Conservation (phyloP, 2,113 vertebrate species). For the Cryptotis parvus region DNA sequence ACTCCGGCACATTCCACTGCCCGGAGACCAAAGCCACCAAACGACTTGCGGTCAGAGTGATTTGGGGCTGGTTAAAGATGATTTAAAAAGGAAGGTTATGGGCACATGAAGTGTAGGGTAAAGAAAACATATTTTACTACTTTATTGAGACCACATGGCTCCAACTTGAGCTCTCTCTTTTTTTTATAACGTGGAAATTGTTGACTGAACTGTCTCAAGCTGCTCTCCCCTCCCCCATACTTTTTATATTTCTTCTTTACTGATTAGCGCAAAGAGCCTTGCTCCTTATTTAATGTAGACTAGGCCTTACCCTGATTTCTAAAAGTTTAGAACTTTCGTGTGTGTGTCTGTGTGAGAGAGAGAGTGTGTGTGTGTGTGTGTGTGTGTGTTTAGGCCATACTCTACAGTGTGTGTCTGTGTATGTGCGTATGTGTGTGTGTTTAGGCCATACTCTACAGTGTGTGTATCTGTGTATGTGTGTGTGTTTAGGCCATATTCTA, state of each 20-base stretch:
- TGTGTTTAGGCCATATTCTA: no score
- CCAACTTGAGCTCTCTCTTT: constrained; percentile 81
- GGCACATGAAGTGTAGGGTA: constrained; percentile 87
- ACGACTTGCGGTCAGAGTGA: constrained; percentile 88
- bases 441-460: no score
- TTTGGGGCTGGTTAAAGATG: constrained; percentile 88
- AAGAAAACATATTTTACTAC: constrained; percentile 88
- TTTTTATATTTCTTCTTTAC: constrained; percentile 72
- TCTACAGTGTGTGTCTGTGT: no score
- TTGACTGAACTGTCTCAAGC: constrained; percentile 82
- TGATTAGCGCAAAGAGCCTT: constrained; percentile 72
- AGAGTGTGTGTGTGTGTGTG: no score
- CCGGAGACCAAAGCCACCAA: constrained; percentile 83
- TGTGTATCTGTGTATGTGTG: no score
- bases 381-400: no score
- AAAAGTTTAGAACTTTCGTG: constrained; percentile 45
- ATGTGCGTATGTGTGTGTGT: no score
- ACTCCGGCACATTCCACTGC: constrained; percentile 87
- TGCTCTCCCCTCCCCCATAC: constrained; percentile 46
- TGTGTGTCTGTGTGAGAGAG: no score
- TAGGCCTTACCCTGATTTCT: constrained; percentile 56
- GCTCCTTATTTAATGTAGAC: constrained; percentile 60
- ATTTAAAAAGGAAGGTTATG: constrained; percentile 88
- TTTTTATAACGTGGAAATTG: constrained; percentile 83
- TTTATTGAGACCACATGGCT: constrained; percentile 91